A percentile compares a stretch with the other conserved stretches of the same genome.
phyloP scores from a whole-genome alignment of 2,797 vertebrate species.

The Lophius americanus region DNA sequence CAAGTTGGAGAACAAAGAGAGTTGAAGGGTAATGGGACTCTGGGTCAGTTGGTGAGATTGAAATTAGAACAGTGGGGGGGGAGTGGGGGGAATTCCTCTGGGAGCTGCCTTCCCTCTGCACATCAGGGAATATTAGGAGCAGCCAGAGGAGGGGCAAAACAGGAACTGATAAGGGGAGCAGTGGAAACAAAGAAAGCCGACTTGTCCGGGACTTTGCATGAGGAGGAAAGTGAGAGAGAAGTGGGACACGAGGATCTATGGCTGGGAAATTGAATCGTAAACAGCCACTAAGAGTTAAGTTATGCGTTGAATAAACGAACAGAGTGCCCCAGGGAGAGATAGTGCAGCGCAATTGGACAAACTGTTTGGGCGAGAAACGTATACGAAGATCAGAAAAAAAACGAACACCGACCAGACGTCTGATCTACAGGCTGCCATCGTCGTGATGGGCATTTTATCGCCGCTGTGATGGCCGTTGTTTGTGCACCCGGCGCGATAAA shows the following conservation, averaged over 20 bases:
- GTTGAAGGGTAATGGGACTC: slow-evolving; percentile 47
- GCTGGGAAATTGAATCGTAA: slow-evolving; percentile 54
- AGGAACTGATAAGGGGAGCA: slow-evolving; percentile 78
- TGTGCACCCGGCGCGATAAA: slow-evolving; percentile 63
- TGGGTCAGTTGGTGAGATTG: slow-evolving; percentile 63
- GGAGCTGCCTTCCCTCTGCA: slow-evolving; percentile 66
- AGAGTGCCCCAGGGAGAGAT: neutral
- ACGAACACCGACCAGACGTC: slow-evolving; percentile 17
- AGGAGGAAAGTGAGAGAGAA: slow-evolving; percentile 47
- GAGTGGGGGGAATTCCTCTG: slow-evolving; percentile 66
- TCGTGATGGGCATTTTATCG: slow-evolving; percentile 52
- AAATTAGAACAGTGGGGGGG: slow-evolving; percentile 39
- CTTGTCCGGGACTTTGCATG: slow-evolving; percentile 35
- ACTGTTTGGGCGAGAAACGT: slow-evolving; percentile 28
- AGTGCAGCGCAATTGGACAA: slow-evolving; percentile 12
- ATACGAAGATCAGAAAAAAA: slow-evolving; percentile 10
- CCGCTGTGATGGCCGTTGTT: slow-evolving; percentile 55
- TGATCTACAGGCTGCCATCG: slow-evolving; percentile 50
- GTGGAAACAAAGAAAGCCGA: slow-evolving; percentile 72
- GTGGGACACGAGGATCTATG: slow-evolving; percentile 34
- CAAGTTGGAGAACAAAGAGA: slow-evolving; percentile 51
- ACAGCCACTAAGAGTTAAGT: slow-evolving; percentile 21
- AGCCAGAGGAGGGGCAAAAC: slow-evolving; percentile 61
- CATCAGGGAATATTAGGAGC: slow-evolving; percentile 67
- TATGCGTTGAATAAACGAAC: slow-evolving; percentile 32